Evolutionary conservation across 2,113 vertebrate species (phyloP).

Genomic region (Sceloporus undulatus): DNA sequence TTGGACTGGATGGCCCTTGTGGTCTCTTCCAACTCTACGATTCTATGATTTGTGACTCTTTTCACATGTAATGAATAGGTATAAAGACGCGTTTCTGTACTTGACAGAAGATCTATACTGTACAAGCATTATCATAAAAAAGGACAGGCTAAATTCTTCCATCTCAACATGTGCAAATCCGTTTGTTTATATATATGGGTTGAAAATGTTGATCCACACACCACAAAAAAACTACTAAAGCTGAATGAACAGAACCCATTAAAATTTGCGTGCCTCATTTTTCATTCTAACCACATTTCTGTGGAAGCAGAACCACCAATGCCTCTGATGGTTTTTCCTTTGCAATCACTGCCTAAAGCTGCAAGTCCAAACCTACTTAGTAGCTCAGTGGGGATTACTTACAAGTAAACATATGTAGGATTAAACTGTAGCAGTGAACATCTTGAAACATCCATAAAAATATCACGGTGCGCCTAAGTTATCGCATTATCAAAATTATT

Average conservation of each 20-base stretch:
- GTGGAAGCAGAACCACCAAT: background rate
- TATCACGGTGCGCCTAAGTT: background rate
- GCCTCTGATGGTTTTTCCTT: background rate
- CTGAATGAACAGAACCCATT: background rate
- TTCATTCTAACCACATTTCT: background rate
- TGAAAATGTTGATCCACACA: background rate
- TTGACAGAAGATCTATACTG: background rate
- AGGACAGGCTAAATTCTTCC: background rate
- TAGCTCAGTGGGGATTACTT: conserved; percentile 2
- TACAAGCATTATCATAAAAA: background rate
- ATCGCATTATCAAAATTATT: background rate
- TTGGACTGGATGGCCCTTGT: too few relatives aligned
- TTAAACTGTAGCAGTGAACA: background rate
- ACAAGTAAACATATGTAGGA: background rate
- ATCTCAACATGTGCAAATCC: background rate
- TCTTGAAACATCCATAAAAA: background rate
- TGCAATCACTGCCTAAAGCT: background rate
- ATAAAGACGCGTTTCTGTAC: background rate
- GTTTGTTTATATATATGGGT: background rate
- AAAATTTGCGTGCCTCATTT: background rate
- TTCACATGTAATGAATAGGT: background rate
- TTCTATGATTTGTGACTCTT: too few relatives aligned
- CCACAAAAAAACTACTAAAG: background rate
- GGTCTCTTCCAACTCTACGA: too few relatives aligned
- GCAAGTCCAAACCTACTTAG: background rate